Conservation (phyloP, 2,113 vertebrate species). For the Hemiprocne comata region DNA sequence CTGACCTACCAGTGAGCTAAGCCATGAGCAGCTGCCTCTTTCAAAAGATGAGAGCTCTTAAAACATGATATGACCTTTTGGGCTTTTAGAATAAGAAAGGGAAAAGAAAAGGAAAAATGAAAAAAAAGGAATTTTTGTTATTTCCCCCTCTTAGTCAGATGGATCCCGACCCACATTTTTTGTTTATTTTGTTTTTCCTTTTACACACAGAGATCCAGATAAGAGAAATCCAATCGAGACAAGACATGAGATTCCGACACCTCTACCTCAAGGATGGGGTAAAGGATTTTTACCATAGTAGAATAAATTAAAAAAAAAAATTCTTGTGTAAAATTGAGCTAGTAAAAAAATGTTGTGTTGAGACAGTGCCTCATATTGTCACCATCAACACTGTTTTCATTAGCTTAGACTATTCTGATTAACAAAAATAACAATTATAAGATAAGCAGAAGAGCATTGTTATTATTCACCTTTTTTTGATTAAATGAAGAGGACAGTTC, state of each 20-base stretch:
- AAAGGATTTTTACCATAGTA: not conserved
- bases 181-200: not conserved
- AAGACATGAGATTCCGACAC: not conserved
- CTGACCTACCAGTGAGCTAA: not conserved
- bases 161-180: not conserved
- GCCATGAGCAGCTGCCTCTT: fast-evolving
- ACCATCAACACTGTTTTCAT: not conserved
- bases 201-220: not conserved
- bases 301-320: not conserved
- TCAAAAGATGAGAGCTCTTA: not conserved
- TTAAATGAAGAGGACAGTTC: not conserved
- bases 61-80: not conserved
- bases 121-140: not conserved
- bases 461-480: not conserved
- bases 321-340: not conserved
- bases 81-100: not conserved
- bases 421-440: not conserved
- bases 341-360: not conserved
- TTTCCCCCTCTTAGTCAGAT: not conserved
- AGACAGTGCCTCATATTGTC: not conserved
- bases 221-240: not conserved
- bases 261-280: not conserved
- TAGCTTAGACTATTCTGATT: not conserved
- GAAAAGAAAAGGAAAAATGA: too few species aligned
- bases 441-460: not conserved